Evolutionary conservation across 2,888 invertebrate genomes (phyloP), one percentile per base, ranked within the genome.

Genomic region (Sesia bembeciformis): DNA sequence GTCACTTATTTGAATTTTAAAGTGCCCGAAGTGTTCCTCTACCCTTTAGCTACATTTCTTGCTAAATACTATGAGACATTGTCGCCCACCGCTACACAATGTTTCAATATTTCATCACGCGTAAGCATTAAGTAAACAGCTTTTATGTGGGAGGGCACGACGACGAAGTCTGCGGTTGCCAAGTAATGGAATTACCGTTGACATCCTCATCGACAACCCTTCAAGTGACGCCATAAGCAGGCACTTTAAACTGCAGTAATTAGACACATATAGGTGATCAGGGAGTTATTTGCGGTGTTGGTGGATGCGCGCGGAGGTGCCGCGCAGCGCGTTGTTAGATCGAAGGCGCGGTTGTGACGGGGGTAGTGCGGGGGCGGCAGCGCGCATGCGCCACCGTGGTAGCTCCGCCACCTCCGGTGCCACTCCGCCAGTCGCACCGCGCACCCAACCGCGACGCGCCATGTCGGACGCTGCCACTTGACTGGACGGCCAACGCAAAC

Each of bases 371-470:
- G 69, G 72, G 70, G 72, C 62, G 62, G 66, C 61, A 65, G 54
- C 61, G 64, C 64, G 76, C 84, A 82, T 84, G 77, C 78, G 85
- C 81, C 68, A 66, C 60, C 67, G 63, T 62, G 65, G 72, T 67
- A 66, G 68, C 70, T 72, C 64, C 74, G 74, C 68, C 71, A 74
- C 73, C 70, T 73, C 66, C 72, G 74, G 67, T 66, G 68, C 70
- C 67, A 72, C 70, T 72, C 74, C 84, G 85, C 81, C 86, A 86
- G 83, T 87, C 83, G 82, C 77, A 74, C 76, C 87, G 84, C 80
- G 84, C 73, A 72, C 73, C 76, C 79, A 66, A 64, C 73, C 76
- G 72, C 81, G 81, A 78, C 78, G 70, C 81, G 79, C 77, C 82
- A 86, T 88, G 86, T 81, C 80, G 71, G 72, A 71, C 76, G 76